Conservation (phyloP, 2,113 vertebrate species). For the Agelaius tricolor region DNA sequence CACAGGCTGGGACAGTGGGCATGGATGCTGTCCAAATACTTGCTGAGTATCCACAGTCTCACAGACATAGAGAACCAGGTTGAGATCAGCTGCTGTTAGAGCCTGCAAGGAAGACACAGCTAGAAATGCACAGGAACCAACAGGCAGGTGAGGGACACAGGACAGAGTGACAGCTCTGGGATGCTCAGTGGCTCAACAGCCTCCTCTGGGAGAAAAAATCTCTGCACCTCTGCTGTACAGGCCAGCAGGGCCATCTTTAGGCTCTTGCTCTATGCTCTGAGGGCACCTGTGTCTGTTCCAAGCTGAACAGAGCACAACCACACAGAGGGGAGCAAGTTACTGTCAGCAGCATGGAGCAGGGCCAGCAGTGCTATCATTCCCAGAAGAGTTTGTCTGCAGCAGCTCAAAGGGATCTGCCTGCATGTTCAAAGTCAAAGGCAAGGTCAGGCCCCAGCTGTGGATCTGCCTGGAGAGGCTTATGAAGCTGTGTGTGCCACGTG, state of each 20-base stretch:
- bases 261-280: background rate
- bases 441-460: background rate
- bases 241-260: background rate
- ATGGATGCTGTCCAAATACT: slow-evolving; percentile 92
- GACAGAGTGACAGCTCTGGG: background rate
- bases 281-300: background rate
- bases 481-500: background rate
- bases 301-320: background rate
- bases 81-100: slow-evolving; percentile 94
- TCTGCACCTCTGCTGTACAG: background rate
- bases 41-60: slow-evolving; percentile 95
- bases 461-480: background rate
- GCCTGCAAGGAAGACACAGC: slow-evolving; percentile 78
- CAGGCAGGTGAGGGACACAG: background rate
- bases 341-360: background rate
- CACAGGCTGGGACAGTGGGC: slow-evolving; percentile 94
- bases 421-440: background rate
- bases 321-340: background rate
- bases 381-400: background rate
- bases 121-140: background rate
- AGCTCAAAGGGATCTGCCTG: background rate
- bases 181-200: rapidly evolving
- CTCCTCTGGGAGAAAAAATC: background rate
- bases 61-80: slow-evolving; percentile 94
- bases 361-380: background rate